phyloP scores from a whole-genome alignment of 2,797 vertebrate genomes.

The Spondyliosoma cantharus region DNA sequence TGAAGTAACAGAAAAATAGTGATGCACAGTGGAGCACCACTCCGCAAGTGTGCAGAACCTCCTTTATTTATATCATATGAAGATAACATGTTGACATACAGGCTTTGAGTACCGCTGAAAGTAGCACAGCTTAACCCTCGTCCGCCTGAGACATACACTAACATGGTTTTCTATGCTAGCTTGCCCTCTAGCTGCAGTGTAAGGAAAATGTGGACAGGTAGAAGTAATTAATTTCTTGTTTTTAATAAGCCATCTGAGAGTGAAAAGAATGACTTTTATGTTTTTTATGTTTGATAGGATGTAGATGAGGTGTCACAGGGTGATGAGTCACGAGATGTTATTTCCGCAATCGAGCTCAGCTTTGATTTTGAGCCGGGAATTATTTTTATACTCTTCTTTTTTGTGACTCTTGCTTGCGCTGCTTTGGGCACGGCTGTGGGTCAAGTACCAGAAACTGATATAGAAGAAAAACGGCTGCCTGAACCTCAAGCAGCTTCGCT shows the following conservation, averaged over 20 bases:
- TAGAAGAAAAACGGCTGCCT: constrained; percentile 36
- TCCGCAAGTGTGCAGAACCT: not conserved
- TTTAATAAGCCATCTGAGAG: constrained; percentile 9
- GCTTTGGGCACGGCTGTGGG: constrained; percentile 28
- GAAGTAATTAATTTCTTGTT: constrained; percentile 46
- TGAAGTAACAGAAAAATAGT: not conserved
- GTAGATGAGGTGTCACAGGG: constrained; percentile 20
- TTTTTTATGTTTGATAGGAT: constrained; percentile 33
- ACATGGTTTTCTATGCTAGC: constrained; percentile 57
- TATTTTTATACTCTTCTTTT: constrained; percentile 59
- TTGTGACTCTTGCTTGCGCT: constrained; percentile 29
- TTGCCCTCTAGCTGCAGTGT: constrained; percentile 73
- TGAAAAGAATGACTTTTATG: constrained; percentile 32
- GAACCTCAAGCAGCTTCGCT: constrained; percentile 39
- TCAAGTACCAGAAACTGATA: constrained; percentile 45
- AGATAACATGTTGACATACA: constrained; percentile 19
- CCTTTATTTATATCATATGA: constrained; percentile 17
- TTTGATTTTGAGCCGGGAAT: constrained; percentile 53
- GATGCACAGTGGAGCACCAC: not conserved
- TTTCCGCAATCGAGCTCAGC: constrained; percentile 41
- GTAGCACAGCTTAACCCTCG: not conserved
- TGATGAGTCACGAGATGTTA: constrained; percentile 42
- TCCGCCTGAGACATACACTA: constrained; percentile 1
- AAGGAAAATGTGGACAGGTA: constrained; percentile 41
- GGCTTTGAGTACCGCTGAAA: constrained; percentile 6